These are phyloP conservation scores for Lutraria lutraria DNA, from an alignment of 2,888 invertebrate species.

Conservation along the genomic window DNA sequence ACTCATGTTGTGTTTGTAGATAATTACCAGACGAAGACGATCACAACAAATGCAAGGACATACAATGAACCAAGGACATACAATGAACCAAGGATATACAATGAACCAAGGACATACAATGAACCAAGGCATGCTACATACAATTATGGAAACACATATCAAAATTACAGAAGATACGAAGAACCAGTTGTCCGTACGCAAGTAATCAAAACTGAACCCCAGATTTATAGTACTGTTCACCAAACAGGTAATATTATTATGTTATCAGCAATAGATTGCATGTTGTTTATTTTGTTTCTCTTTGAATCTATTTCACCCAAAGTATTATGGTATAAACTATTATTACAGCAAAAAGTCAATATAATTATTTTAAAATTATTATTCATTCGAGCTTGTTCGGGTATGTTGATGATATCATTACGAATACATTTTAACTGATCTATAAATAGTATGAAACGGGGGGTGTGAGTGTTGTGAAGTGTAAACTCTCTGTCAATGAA, in stretches of 20 bases:
- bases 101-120: neutral
- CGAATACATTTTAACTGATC: too few relatives aligned
- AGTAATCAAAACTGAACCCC: neutral
- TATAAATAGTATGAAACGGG: too few relatives aligned
- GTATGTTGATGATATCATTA: too few relatives aligned
- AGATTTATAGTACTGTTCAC: neutral
- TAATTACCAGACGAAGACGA: constrained; percentile 5
- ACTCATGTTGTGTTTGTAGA: neutral
- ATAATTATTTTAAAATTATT: too few relatives aligned
- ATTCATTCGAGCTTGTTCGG: too few relatives aligned
- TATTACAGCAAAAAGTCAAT: too few relatives aligned
- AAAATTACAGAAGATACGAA: neutral
- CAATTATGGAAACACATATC: neutral
- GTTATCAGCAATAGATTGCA: neutral
- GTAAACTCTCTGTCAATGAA: too few relatives aligned
- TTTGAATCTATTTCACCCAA: too few relatives aligned
- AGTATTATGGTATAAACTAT: too few relatives aligned
- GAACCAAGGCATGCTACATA: neutral
- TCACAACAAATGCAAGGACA: neutral
- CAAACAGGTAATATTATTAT: constrained; percentile 11
- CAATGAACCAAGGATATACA: neutral
- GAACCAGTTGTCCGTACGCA: neutral
- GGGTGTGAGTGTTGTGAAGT: too few relatives aligned
- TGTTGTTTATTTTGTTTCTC: neutral
- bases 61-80: constrained; percentile 8